Percentiles rank a stretch among this genome's conserved stretches.
phyloP scores from a whole-genome alignment of 2,888 invertebrate genomes.

The Amphipoea lucens region DNA sequence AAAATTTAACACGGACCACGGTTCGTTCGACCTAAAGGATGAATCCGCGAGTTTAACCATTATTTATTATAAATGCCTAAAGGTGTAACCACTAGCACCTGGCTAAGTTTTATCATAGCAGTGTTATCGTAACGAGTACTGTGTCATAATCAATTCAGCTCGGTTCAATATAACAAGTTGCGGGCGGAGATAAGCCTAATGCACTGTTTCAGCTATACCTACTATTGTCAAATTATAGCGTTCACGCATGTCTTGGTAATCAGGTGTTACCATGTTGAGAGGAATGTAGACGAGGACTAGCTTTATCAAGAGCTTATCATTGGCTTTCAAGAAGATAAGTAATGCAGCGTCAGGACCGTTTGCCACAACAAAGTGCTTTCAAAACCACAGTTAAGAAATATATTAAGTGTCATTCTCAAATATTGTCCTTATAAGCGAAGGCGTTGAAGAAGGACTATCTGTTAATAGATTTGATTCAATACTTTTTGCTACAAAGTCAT shows the following conservation, averaged over 20 bases:
- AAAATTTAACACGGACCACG: background rate
- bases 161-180: constrained; percentile 40
- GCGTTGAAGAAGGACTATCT: background rate
- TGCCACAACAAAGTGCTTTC: background rate
- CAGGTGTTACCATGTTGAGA: background rate
- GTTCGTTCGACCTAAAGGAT: too few relatives aligned
- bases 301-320: background rate
- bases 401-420: background rate
- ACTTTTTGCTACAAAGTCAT: background rate
- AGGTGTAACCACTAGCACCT: background rate
- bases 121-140: constrained; percentile 40
- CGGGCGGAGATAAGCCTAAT: constrained; percentile 42
- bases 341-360: background rate
- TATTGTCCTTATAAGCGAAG: background rate
- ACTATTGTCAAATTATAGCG: background rate
- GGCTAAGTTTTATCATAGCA: constrained; percentile 23
- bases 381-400: too few relatives aligned
- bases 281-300: background rate
- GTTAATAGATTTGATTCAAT: background rate
- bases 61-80: background rate
- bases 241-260: constrained; percentile 8
- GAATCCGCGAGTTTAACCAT: background rate
- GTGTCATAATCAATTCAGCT: constrained; percentile 50
- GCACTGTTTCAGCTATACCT: constrained; percentile 23
- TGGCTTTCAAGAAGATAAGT: background rate